Base-by-base conservation (phyloP, 2,113 vertebrate genomes). In the Numida meleagris region DNA sequence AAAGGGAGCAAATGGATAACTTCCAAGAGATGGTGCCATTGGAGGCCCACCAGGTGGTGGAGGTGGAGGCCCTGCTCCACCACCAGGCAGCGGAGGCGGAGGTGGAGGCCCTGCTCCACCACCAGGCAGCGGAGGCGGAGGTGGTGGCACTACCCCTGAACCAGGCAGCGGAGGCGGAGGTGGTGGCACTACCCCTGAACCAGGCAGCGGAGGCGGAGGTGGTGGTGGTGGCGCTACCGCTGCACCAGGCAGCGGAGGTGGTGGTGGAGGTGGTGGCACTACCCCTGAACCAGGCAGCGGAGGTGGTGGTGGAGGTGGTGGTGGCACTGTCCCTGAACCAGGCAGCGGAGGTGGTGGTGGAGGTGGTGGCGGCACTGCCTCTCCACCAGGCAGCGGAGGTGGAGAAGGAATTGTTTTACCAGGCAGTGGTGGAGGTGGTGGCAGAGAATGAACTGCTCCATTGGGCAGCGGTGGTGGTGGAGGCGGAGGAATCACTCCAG, bases 221-320 rank as follows among this genome's bases (percentile, higher is more conserved):
- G n/a, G n/a, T 9, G 43, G 43, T 17, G 43, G 43, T 6, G 17
- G 43, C 15, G n/a, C n/a, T n/a, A n/a, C n/a, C 25, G 4, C 50
- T 27, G 4, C 46, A 48, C 46, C 46, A 48, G 46, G 46, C 46
- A 48, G 46, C 11, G 46, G 46, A 23, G 46, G 46, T 4, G 46
- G 96, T n/a, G n/a, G n/a, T n/a, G n/a, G n/a, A n/a, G n/a, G n/a
- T n/a, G n/a, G n/a, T n/a, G n/a, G n/a, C n/a, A n/a, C n/a, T n/a
- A n/a, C n/a, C n/a, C n/a, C n/a, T n/a, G n/a, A n/a, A n/a, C 93
- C 97, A 4, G 94, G 98, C 0, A 98, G 98, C 4, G 98, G 97
- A 29, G 98, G 98, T 1, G 97, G 96, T n/a, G n/a, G n/a, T n/a
- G n/a, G n/a, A n/a, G n/a, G n/a, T n/a, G n/a, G n/a, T n/a, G n/a